These are phyloP conservation scores for Sebastes vulpes DNA, from an alignment of 2,797 vertebrate genomes.

Conservation along the genomic window DNA sequence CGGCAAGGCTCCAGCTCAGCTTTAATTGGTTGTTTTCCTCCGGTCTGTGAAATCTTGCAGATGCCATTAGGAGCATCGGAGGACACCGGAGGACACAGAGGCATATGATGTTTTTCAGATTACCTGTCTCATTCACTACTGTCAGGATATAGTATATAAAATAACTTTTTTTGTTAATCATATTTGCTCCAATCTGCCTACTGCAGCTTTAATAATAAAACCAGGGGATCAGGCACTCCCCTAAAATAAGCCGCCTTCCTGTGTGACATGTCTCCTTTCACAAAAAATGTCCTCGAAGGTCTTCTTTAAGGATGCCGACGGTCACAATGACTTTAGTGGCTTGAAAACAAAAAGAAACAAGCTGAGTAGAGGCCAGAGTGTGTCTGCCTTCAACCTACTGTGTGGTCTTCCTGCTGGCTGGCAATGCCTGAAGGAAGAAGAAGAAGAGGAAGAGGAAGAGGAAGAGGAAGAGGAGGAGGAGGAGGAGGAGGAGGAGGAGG, in stretches of 20 bases:
- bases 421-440: not conserved
- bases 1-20: too few relatives aligned
- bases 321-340: slow-evolving; percentile 31
- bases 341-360: slow-evolving; percentile 35
- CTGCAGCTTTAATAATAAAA: too few relatives aligned
- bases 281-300: not conserved
- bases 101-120: rapidly evolving
- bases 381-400: slow-evolving; percentile 35
- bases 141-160: too few relatives aligned
- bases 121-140: too few relatives aligned
- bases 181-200: too few relatives aligned
- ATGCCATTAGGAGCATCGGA: too few relatives aligned
- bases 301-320: not conserved
- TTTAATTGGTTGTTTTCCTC: too few relatives aligned
- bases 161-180: too few relatives aligned
- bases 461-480: not conserved
- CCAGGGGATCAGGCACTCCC: not conserved
- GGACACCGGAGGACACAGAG: too few relatives aligned
- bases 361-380: slow-evolving; percentile 29
- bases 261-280: slow-evolving; percentile 1
- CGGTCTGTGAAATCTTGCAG: too few relatives aligned
- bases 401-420: slow-evolving; percentile 49
- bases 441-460: not conserved
- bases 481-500: not conserved
- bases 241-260: slow-evolving; percentile 17